A percentile compares a stretch with the other conserved stretches of the same genome.
These are phyloP conservation scores for Python bivittatus DNA, from an alignment of 2,113 vertebrate genomes.

Conservation along the genomic window DNA sequence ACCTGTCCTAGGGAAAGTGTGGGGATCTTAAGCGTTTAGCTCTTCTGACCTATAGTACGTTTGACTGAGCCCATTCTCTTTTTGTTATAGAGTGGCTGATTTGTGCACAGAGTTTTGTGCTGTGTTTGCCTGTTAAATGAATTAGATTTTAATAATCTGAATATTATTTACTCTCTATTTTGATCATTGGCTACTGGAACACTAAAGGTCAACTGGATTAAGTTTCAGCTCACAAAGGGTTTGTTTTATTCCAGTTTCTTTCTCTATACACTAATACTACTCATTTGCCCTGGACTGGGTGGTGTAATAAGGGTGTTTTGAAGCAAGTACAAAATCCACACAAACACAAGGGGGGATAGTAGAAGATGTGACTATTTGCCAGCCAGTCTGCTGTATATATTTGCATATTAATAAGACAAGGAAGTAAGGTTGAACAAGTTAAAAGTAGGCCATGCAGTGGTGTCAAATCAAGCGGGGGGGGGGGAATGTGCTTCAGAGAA, in stretches of 20 bases:
- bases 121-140: background rate
- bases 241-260: background rate
- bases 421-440: background rate
- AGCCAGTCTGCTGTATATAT: background rate
- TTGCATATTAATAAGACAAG: background rate
- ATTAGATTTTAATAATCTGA: background rate
- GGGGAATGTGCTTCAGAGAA: background rate
- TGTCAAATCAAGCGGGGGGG: background rate
- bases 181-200: background rate
- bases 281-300: background rate
- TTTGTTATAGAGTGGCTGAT: background rate
- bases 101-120: background rate
- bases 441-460: background rate
- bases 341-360: background rate
- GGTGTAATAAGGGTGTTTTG: background rate
- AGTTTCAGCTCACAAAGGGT: background rate
- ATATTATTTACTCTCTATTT: background rate
- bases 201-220: background rate
- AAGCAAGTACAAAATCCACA: background rate
- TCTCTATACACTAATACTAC: background rate
- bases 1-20: background rate
- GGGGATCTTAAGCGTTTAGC: background rate
- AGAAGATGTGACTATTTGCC: background rate
- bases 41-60: background rate
- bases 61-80: background rate